Percentiles rank a stretch among this genome's conserved stretches.
phyloP scores from a whole-genome alignment of 2,797 vertebrate genomes.

The Emys orbicularis region DNA sequence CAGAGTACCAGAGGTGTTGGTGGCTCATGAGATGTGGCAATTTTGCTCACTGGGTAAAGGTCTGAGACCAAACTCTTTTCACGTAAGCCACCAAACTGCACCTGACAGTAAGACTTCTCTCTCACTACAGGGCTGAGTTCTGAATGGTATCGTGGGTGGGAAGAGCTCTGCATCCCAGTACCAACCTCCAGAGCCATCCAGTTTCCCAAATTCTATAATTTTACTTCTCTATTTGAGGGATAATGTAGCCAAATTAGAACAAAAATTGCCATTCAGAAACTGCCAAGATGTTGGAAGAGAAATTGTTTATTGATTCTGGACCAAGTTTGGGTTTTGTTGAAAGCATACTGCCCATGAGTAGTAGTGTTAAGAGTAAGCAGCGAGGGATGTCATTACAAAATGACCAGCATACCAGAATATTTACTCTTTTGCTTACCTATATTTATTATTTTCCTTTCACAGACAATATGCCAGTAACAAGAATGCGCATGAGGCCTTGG shows the following conservation, averaged over 20 bases:
- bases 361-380: neutral
- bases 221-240: neutral
- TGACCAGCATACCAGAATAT: accelerated
- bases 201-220: neutral
- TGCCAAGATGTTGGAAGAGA: neutral
- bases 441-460: neutral
- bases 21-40: neutral
- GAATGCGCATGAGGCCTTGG: conserved; percentile 88
- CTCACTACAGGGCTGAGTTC: neutral
- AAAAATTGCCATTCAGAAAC: neutral
- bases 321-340: neutral
- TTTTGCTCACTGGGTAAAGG: neutral
- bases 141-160: neutral
- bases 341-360: neutral
- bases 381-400: neutral
- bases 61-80: neutral
- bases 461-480: conserved; percentile 83
- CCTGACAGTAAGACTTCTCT: neutral
- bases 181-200: neutral
- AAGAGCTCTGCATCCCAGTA: neutral
- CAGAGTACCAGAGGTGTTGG: too few relatives aligned
- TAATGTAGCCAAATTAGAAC: neutral
- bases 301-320: neutral
- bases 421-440: neutral
- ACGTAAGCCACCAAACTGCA: neutral